Evolutionary conservation across 2,888 invertebrate genomes (phyloP), one percentile per base, ranked within the genome.

Genomic region (Entomobrya proxima): DNA sequence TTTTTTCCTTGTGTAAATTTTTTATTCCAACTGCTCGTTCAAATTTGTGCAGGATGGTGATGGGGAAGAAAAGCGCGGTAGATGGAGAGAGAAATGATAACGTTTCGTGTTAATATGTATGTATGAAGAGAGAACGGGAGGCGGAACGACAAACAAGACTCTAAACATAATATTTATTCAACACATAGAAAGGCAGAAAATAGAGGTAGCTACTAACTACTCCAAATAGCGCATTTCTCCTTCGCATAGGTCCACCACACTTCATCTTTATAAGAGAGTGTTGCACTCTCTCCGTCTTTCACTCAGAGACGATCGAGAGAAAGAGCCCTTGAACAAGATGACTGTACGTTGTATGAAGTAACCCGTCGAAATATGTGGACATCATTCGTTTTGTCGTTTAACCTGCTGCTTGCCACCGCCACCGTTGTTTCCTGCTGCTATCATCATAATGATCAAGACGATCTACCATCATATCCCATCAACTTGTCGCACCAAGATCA

Each of bases 401-500:
- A 82, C 81, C 64, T 83, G 83, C 83, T 83, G 76, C 52, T 76
- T 21, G 15, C 32, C n/a, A 55, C 61, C 24, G 30, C 69, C 24
- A 44, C 50, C 6, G 32, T 74, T 50, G 24, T 40, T 37, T 7
- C 40, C 30, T 27, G 18, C 50, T 52, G 24, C 64, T 52, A 83
- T 76, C 52, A 47, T 40, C 52, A 83, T 83, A 76, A 83, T 83
- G 76, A 83, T 76, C 83, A 67, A 55, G 75, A 76, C 50, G 64
- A 67, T 83, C 47, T 64, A 83, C 75, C 83, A 50, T 76, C 76
- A 76, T 83, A 77, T 77, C 77, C 87, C 76, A 74, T 86, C 86
- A 74, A 86, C 78, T 86, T 81, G 77, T 84, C 75, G 80, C 87
- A 81, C 81, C 84, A 87, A 80, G 75, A 79, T 79, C 80, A 85